Conservation (phyloP, 2,888 invertebrate species). For the Arge pagana region DNA sequence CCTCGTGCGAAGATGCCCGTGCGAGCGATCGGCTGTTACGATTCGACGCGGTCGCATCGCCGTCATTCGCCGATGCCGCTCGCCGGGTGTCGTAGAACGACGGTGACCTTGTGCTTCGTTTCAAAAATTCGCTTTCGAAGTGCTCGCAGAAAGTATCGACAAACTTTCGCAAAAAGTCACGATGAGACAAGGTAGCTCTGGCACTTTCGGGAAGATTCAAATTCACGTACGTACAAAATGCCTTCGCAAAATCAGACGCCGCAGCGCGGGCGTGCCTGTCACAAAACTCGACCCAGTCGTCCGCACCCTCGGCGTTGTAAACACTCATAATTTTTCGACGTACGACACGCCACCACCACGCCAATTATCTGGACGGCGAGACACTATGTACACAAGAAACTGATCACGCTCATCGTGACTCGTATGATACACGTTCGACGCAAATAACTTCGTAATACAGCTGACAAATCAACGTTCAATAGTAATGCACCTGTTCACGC, state of each 20-base stretch:
- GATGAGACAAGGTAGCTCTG: constrained; percentile 71
- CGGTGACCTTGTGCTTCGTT: constrained; percentile 57
- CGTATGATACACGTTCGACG: constrained; percentile 6
- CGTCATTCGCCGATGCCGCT: constrained; percentile 36
- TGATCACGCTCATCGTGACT: background rate
- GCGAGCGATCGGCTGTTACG: constrained; percentile 49
- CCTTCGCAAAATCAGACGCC: constrained; percentile 86
- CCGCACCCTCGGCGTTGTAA: constrained; percentile 61
- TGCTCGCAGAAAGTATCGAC: constrained; percentile 83
- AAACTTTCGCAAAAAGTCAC: constrained; percentile 81
- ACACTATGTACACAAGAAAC: constrained; percentile 4
- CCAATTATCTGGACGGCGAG: no score
- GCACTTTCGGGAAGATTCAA: constrained; percentile 71
- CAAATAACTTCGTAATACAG: constrained; percentile 27
- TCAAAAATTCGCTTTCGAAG: constrained; percentile 78
- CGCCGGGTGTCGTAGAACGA: constrained; percentile 46
- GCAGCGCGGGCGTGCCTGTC: constrained; percentile 85
- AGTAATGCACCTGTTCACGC: constrained; percentile 39
- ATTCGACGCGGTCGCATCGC: constrained; percentile 37
- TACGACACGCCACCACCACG: background rate
- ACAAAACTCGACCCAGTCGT: constrained; percentile 83
- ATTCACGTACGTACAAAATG: constrained; percentile 78
- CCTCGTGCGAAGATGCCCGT: constrained; percentile 57
- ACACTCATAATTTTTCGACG: constrained; percentile 36
- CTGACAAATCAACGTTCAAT: constrained; percentile 36